These are phyloP conservation scores for Drosophila littoralis DNA, from an alignment of 1,140 invertebrate species.

Conservation along the genomic window DNA sequence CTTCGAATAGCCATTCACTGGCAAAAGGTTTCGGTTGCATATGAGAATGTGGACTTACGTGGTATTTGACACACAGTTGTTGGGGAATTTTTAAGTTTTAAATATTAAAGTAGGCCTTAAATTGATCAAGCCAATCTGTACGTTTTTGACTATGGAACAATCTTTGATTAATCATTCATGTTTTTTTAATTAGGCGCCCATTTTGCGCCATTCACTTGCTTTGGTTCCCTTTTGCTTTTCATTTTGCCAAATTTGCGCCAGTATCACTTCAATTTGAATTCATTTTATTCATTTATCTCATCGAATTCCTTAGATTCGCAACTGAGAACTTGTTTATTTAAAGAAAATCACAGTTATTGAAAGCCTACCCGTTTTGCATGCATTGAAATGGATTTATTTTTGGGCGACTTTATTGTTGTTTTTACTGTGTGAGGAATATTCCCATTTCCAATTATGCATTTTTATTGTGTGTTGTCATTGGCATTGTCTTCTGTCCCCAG, in stretches of 20 bases:
- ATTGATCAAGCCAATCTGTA: no score
- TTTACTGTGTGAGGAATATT: slow-evolving; percentile 12
- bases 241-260: neutral
- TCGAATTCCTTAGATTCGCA: no score
- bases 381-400: neutral
- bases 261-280: neutral
- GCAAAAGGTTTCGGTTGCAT: slow-evolving; percentile 20
- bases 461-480: slow-evolving; percentile 28
- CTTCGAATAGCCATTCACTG: slow-evolving; percentile 9
- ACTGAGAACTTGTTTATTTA: neutral
- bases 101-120: no score
- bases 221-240: no score
- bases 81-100: neutral
- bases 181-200: no score
- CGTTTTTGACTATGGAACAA: neutral
- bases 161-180: no score
- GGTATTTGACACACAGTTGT: slow-evolving; percentile 26
- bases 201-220: no score
- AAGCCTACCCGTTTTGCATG: neutral
- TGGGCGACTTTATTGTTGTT: neutral
- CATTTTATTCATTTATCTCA: no score
- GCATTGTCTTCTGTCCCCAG: slow-evolving; percentile 2
- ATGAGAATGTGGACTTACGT: slow-evolving; percentile 16
- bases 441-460: slow-evolving; percentile 25
- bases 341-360: neutral